Conservation (phyloP, 2,797 vertebrate species). For the Moxostoma hubbsi region DNA sequence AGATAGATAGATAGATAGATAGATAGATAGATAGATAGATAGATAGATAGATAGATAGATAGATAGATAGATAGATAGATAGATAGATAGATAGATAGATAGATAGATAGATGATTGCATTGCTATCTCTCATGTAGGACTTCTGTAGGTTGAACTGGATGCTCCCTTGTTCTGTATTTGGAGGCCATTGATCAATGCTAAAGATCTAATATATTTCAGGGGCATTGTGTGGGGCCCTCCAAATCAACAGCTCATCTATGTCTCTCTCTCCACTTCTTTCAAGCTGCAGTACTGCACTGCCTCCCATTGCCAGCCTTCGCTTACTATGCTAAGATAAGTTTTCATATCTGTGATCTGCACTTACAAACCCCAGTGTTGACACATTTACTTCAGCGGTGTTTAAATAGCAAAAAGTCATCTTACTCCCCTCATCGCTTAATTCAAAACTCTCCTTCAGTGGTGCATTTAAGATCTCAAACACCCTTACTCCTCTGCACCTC, state of each 20-base stretch:
- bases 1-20: no score
- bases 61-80: no score
- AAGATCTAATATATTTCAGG: slow-evolving; percentile 52
- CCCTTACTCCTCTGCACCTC: not conserved
- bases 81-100: no score
- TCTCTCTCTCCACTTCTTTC: slow-evolving; percentile 5
- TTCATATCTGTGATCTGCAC: slow-evolving; percentile 10
- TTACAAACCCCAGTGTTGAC: slow-evolving; percentile 11
- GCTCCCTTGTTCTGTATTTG: slow-evolving; percentile 22
- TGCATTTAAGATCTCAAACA: not conserved
- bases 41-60: no score
- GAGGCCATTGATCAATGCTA: slow-evolving; percentile 53
- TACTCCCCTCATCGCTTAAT: not conserved
- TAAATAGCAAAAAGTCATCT: not conserved
- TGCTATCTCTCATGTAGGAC: not conserved
- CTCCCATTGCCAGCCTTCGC: slow-evolving; percentile 1
- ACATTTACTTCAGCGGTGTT: slow-evolving; percentile 10
- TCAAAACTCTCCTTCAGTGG: not conserved
- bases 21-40: no score
- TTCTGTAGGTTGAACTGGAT: slow-evolving; percentile 34
- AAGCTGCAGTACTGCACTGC: slow-evolving; percentile 3
- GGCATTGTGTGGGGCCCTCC: slow-evolving; percentile 29
- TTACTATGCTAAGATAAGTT: slow-evolving; percentile 1
- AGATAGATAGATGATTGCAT: no score
- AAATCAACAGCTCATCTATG: slow-evolving; percentile 20